phyloP scores from a whole-genome alignment of 1,140 invertebrate genomes.

The Camponotus floridanus region DNA sequence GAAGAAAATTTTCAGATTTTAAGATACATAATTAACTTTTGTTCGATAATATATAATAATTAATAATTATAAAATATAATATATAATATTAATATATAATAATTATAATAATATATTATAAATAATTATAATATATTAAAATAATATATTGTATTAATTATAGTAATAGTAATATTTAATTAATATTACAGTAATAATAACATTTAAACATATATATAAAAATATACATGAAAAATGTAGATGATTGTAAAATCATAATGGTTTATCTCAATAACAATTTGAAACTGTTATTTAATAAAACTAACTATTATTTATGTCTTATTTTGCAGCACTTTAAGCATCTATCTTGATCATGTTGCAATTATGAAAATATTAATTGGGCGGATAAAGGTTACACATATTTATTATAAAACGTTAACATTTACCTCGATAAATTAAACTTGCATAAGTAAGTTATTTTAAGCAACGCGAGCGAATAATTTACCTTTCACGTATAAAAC shows the following conservation, averaged over 20 bases:
- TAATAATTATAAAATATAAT: not conserved
- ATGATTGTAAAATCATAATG: not conserved
- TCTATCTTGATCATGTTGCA: slow-evolving; percentile 7
- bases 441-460: slow-evolving; percentile 22
- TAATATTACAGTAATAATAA: not conserved
- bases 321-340: not conserved
- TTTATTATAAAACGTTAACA: slow-evolving; percentile 26
- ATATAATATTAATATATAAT: not conserved
- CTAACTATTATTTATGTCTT: not conserved
- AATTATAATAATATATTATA: too few species aligned
- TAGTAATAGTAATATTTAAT: not conserved
- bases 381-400: slow-evolving; percentile 34
- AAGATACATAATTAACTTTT: not conserved
- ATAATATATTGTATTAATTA: too few species aligned
- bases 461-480: not conserved
- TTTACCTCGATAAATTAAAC: slow-evolving; percentile 15
- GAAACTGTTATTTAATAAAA: not conserved
- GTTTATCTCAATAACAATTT: not conserved
- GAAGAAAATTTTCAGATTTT: not conserved
- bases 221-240: not conserved
- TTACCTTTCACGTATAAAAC: slow-evolving; percentile 19
- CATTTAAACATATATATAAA: too few species aligned
- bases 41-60: not conserved
- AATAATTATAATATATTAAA: not conserved
- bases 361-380: slow-evolving; percentile 64